Evolutionary conservation across 2,888 invertebrate genomes (phyloP), one percentile per base, ranked within the genome.

Genomic region (Bimastos eiseni): DNA sequence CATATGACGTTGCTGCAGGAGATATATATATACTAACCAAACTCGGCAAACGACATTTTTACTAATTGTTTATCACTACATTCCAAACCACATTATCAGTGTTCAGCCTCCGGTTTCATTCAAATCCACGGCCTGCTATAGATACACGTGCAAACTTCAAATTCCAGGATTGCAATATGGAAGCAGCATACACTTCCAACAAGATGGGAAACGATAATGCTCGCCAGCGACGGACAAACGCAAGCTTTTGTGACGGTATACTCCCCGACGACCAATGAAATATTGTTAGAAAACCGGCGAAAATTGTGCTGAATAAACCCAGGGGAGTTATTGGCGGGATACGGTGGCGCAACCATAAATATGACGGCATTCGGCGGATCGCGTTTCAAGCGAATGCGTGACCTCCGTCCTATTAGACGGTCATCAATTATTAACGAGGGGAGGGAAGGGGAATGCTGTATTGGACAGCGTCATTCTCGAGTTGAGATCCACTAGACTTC

Each of bases 221-320:
- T n/a, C n/a, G n/a, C 70, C 49, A 70, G 1, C 49, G 24, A 21
- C 13, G 70, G n/a, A 70, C n/a, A 8, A 70, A 70, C 70, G 70
- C n/a, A 70, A 70, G 70, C 70, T 70, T 70, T 70, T n/a, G 70
- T 70, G 70, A 70, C 70, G 70, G 70, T n/a, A n/a, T n/a, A 70
- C 30, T 70, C 70, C 70, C 70, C n/a, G 70, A n/a, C 70, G 70
- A 8, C 70, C 70, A 70, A 70, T 70, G 70, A 70, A 70, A 70
- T 70, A 70, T 70, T 70, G 70, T 70, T 70, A 70, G 70, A n/a
- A 70, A 70, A 13, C 70, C n/a, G 70, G 70, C n/a, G 70, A 70
- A 70, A 70, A 70, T 70, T 70, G 70, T 11, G 70, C 70, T n/a
- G 70, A 70, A 70, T 70, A 70, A 70, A 70, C 70, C 70, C 70